Base-by-base conservation (phyloP, 2,888 invertebrate species). In the Hypena proboscidalis region DNA sequence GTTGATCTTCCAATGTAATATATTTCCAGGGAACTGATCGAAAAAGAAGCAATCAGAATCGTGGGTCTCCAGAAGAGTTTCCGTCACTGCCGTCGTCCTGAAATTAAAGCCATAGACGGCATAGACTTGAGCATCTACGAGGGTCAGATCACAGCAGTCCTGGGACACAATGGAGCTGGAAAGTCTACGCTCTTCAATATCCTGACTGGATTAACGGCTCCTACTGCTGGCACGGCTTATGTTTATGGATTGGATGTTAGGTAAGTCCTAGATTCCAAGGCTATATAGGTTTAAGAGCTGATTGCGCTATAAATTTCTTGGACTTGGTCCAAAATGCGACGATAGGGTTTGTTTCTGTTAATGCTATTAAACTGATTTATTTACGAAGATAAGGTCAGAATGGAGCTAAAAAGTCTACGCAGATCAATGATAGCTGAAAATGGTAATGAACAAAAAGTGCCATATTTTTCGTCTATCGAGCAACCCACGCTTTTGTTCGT, bases 181-280 rank as follows among this genome's bases (percentile, higher is more conserved):
- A 97, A 97, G 81, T 96, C 96, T 0, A 97, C 97, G 0, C 86
- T 97, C 4, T 95, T 97, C 74, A 97, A 97, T 66, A 96, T 97
- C 57, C 82, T 97, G 9, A 96, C 96, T 1, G 97, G 97, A 0
- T 76, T 95, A n/a, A 95, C 95, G 0, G 87, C 94, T 1, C 95
- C 96, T 0, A 93, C 94, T 0, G 92, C 93, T 47, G 95, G 95
- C 0, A 95, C 95, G 0, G 95, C 95, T 0, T 93, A 94, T 58
- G 93, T 96, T 13, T 95, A 95, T 68, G 95, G 95, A 5, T 91
- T 95, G 67, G 95, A 96, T 74, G 94, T 95, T 30, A 91, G 94
- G 91, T 94, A 66, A 75, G 79, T 35, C 3, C 13, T 7, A 13
- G 8, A 7, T 0, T 4, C n/a, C 20, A 9, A 20, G 9, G 4